Conservation (phyloP, 2,888 invertebrate species). For the Heliconius erato region DNA sequence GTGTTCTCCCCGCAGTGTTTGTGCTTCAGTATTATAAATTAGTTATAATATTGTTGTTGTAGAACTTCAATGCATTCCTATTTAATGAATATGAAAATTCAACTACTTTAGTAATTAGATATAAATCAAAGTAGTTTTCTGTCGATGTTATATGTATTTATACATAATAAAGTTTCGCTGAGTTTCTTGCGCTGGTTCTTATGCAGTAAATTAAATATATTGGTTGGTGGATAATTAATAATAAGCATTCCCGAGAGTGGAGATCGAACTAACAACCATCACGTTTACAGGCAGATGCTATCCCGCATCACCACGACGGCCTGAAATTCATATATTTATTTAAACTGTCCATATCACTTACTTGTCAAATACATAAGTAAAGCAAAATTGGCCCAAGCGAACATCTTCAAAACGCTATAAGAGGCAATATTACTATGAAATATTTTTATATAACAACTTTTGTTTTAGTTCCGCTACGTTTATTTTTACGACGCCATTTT, state of each 20-base stretch:
- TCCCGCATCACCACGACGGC: no score
- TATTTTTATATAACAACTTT: constrained; percentile 47
- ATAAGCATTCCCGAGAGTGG: no score
- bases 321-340: no score
- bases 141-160: no score
- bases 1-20: neutral
- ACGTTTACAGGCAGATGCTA: no score
- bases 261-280: no score
- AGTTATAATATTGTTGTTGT: neutral
- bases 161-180: no score
- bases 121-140: no score
- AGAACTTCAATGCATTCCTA: neutral
- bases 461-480: constrained; percentile 43
- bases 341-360: constrained; percentile 23
- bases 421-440: constrained; percentile 40
- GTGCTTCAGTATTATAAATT: constrained; percentile 17
- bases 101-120: neutral
- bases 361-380: constrained; percentile 34
- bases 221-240: no score
- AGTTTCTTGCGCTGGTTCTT: no score
- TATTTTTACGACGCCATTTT: constrained; percentile 45
- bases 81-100: constrained; percentile 11
- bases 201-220: no score
- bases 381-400: constrained; percentile 4
- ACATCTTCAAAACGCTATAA: constrained; percentile 30